phyloP scores from a whole-genome alignment of 1,140 invertebrate genomes.

The Rhopalosiphum padi region DNA sequence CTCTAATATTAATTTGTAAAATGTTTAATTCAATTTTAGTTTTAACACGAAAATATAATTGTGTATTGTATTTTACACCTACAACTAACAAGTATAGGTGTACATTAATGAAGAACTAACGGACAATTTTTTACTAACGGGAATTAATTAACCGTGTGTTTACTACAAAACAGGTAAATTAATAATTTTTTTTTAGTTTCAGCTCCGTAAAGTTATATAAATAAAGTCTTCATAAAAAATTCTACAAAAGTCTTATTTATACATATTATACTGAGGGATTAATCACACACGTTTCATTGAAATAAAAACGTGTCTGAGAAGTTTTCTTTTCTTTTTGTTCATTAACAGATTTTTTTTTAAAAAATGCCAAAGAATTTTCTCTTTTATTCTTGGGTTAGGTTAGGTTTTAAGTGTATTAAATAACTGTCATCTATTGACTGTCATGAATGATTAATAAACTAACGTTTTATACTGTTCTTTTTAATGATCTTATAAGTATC shows the following conservation, averaged over 20 bases:
- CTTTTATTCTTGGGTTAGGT: neutral
- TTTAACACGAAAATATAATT: neutral
- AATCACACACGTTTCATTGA: neutral
- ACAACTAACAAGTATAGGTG: neutral
- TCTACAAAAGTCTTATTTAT: neutral
- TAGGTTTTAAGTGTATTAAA: neutral
- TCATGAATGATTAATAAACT: neutral
- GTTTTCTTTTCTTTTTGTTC: constrained; percentile 28
- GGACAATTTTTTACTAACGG: neutral
- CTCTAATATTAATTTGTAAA: neutral
- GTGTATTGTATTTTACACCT: neutral
- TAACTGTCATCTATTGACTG: neutral
- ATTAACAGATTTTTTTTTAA: neutral
- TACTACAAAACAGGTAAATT: neutral
- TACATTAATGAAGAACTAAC: neutral
- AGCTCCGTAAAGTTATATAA: neutral
- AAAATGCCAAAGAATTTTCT: neutral
- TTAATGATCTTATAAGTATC: neutral
- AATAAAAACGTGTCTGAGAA: constrained; percentile 15
- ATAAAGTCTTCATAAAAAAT: neutral
- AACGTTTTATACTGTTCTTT: neutral
- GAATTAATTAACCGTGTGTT: constrained; percentile 22
- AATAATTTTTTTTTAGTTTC: neutral
- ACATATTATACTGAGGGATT: neutral
- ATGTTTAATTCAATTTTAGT: neutral